phyloP scores from a whole-genome alignment of 2,888 invertebrate genomes.

The Muscina levida region DNA sequence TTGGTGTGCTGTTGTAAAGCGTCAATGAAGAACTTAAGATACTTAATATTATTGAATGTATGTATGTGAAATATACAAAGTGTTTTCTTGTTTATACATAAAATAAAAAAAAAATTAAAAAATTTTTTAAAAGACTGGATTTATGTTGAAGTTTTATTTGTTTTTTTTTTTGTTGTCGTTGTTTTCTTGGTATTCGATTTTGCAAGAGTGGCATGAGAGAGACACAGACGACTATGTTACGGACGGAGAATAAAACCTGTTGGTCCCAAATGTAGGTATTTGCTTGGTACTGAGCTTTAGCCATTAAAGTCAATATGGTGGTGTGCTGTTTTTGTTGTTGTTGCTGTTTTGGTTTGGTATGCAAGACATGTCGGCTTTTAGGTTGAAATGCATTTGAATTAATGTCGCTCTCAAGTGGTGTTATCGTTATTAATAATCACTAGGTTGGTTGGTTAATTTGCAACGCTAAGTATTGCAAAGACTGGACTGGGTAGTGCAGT shows the following conservation, averaged over 20 bases:
- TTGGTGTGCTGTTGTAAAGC: too few species aligned
- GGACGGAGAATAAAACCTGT: constrained; percentile 5
- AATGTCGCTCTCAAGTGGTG: constrained; percentile 14
- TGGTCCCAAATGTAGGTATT: constrained; percentile 5
- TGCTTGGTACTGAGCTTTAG: not conserved
- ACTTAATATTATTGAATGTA: not conserved
- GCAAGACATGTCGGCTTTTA: constrained; percentile 22
- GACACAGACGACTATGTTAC: not conserved
- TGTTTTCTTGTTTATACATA: not conserved
- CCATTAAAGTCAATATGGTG: too few species aligned
- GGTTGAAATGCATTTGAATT: constrained; percentile 19
- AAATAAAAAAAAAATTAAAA: not conserved
- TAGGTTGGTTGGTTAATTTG: not conserved
- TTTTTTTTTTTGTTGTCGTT: constrained; percentile 2
- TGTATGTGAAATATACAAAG: constrained; percentile 8
- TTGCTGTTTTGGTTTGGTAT: constrained; percentile 5
- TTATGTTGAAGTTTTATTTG: constrained; percentile 26
- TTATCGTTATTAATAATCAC: constrained; percentile 20
- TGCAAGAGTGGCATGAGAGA: not conserved
- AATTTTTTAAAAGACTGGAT: constrained; percentile 33
- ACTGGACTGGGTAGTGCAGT: not conserved
- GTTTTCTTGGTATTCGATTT: constrained; percentile 12
- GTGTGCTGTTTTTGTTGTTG: not conserved
- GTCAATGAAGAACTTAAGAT: too few species aligned
- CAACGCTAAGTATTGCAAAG: too few species aligned